phyloP scores from a whole-genome alignment of 2,888 invertebrate species.

The Pristionchus japonicus region DNA sequence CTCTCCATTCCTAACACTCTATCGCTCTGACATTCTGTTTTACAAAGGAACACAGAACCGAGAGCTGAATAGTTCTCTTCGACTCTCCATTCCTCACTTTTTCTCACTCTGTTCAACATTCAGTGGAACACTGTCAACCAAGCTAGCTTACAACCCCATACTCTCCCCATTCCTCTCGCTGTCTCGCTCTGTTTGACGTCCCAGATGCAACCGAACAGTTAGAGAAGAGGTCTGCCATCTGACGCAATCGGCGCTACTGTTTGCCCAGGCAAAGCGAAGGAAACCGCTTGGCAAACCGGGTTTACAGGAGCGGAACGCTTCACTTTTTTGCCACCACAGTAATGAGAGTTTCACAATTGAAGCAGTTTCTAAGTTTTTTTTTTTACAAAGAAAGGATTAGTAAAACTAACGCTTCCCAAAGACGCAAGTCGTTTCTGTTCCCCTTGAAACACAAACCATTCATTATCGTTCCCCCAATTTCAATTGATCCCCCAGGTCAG shows the following conservation, averaged over 20 bases:
- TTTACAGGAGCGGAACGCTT: background rate
- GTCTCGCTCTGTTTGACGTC: background rate
- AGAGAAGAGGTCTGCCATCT: background rate
- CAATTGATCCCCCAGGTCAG: no score
- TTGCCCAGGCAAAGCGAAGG: background rate
- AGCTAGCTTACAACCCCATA: background rate
- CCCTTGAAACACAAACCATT: background rate
- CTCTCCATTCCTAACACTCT: background rate
- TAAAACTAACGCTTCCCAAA: background rate
- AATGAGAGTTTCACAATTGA: background rate
- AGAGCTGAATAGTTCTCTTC: no score
- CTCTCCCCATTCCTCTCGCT: background rate
- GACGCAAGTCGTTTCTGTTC: background rate
- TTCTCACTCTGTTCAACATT: no score
- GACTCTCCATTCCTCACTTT: no score
- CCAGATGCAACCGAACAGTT: background rate
- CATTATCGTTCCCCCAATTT: no score
- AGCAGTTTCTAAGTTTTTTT: no score
- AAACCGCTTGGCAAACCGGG: background rate
- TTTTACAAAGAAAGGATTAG: background rate
- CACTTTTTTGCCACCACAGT: background rate
- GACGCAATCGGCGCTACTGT: background rate
- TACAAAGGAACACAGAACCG: no score
- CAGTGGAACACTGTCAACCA: no score
- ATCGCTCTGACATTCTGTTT: no score